A percentile compares a stretch with the other conserved stretches of the same genome.
Evolutionary conservation across 2,888 invertebrate species (phyloP).

Genomic region (Yponomeuta sedellus): DNA sequence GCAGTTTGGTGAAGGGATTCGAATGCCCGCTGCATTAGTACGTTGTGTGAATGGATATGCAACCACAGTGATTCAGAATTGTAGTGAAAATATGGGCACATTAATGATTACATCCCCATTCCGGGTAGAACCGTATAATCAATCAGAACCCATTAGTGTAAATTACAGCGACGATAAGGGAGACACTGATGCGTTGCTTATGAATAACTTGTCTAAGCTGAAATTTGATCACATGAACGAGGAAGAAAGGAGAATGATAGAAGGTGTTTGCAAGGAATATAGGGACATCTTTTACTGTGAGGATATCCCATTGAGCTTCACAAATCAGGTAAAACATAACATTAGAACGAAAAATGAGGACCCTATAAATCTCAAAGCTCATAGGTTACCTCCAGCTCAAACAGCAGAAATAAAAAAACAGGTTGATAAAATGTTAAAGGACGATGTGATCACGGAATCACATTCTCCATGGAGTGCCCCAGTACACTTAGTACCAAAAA

Average conservation of each 20-base stretch:
- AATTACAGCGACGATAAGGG: neutral
- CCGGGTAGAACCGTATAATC: neutral
- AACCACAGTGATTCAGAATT: slow-evolving; percentile 1
- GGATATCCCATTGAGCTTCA: slow-evolving; percentile 8
- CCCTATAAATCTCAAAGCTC: slow-evolving; percentile 24
- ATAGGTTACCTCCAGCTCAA: slow-evolving; percentile 20
- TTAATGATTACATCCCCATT: neutral
- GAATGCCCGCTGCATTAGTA: neutral
- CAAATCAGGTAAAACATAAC: slow-evolving; percentile 10
- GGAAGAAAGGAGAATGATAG: slow-evolving; percentile 14
- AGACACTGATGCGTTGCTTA: neutral
- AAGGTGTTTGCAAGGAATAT: slow-evolving; percentile 24
- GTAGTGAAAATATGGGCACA: neutral
- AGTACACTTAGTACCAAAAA: slow-evolving; percentile 24
- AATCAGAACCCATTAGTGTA: neutral
- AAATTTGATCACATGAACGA: neutral
- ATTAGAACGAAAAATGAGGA: slow-evolving; percentile 22
- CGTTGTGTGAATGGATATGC: neutral
- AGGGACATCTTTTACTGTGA: slow-evolving; percentile 18
- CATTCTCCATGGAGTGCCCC: slow-evolving; percentile 28
- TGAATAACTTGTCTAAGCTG: neutral
- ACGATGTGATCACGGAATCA: slow-evolving; percentile 22
- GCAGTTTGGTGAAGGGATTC: neutral
- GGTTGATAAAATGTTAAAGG: slow-evolving; percentile 23
- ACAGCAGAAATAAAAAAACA: slow-evolving; percentile 23